A percentile compares a stretch with the other conserved stretches of the same genome.
Evolutionary conservation across 2,113 vertebrate genomes (phyloP).

Genomic region (Neomonachus schauinslandi): DNA sequence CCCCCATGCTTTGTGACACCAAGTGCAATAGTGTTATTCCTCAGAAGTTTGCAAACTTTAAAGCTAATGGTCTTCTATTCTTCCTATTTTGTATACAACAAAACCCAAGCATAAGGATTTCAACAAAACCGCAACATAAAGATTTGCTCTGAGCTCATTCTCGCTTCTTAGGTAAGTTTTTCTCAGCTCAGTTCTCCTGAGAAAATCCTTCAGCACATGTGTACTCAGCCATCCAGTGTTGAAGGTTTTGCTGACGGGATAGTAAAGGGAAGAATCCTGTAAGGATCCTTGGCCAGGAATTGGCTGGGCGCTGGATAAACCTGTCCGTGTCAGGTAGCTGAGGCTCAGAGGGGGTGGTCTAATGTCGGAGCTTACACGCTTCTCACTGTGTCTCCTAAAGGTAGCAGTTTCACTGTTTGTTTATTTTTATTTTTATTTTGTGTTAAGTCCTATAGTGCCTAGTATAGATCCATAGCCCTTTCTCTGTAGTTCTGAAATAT

Average conservation of each 20-base stretch:
- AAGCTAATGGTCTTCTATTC: not conserved
- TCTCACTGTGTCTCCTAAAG: not conserved
- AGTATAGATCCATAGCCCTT: not conserved
- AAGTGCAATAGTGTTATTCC: not conserved
- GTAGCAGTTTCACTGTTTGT: not conserved
- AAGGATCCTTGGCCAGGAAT: not conserved
- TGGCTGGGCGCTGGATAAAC: not conserved
- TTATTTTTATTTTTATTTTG: not conserved
- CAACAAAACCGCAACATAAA: not conserved
- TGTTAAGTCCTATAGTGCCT: not conserved
- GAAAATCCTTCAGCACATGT: not conserved
- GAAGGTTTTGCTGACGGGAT: too few relatives aligned
- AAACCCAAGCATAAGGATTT: not conserved
- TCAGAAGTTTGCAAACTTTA: not conserved
- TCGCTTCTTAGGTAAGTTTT: not conserved
- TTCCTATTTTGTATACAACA: not conserved
- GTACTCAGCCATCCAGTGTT: not conserved
- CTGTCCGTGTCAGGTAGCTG: not conserved
- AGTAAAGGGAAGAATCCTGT: not conserved
- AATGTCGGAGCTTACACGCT: not conserved
- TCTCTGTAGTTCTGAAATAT: not conserved
- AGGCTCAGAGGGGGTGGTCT: not conserved
- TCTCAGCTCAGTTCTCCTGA: not conserved
- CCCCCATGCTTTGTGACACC: not conserved
- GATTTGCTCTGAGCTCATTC: not conserved